Percentiles rank a stretch among this genome's conserved stretches.
Conservation (phyloP, 2,113 vertebrate species). For the Catharus minimus region DNA sequence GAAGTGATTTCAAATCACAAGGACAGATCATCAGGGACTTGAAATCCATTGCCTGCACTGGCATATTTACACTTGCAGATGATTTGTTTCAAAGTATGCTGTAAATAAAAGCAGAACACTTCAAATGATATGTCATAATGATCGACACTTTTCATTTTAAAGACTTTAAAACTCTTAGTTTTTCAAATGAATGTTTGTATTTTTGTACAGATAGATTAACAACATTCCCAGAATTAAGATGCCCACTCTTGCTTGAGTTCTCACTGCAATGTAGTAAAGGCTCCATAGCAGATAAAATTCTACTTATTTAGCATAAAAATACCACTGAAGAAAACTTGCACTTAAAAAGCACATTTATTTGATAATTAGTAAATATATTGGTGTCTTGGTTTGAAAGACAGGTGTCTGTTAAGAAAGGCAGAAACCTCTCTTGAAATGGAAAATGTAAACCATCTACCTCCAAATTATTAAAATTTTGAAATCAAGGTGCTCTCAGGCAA, state of each 20-base stretch:
- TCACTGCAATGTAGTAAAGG: background rate
- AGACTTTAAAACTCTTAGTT: background rate
- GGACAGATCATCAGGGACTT: background rate
- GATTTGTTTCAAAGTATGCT: conserved; percentile 4
- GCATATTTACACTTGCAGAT: background rate
- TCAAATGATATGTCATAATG: background rate
- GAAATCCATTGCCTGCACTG: background rate
- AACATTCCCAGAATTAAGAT: background rate
- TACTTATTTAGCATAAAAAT: background rate
- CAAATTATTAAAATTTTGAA: too few relatives aligned
- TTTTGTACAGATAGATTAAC: background rate
- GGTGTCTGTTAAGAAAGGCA: too few relatives aligned
- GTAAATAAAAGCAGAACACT: conserved; percentile 26
- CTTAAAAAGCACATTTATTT: background rate
- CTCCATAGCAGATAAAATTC: background rate
- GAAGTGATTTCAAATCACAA: background rate
- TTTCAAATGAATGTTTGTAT: background rate
- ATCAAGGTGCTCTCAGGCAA: too few relatives aligned
- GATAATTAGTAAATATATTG: background rate
- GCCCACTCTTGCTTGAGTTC: background rate
- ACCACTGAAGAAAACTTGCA: background rate
- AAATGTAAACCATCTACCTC: too few relatives aligned
- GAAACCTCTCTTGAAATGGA: too few relatives aligned
- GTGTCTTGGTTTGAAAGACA: too few relatives aligned
- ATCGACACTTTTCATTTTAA: background rate